A percentile compares a stretch with the other conserved stretches of the same genome.
Evolutionary conservation across 2,888 invertebrate species (phyloP).

Genomic region (Odontocolon sp.): DNA sequence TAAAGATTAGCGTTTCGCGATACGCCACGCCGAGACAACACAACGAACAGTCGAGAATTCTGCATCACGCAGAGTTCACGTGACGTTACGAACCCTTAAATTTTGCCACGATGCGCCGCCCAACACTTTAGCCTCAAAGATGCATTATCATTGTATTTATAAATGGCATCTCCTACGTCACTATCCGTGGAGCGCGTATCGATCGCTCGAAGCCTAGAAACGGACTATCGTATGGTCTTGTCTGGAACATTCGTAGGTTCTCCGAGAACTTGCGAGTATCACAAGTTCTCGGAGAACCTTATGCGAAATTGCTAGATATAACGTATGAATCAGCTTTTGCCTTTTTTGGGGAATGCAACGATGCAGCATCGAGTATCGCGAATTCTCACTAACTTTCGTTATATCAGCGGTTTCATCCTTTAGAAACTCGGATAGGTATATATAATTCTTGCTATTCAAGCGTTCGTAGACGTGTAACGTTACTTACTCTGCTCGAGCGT

Average conservation of each 20-base stretch:
- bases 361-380: neutral
- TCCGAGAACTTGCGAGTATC: neutral
- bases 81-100: conserved; percentile 26
- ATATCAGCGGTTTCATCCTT: too few species aligned
- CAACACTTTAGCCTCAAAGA: conserved; percentile 4
- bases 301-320: conserved; percentile 20
- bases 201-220: conserved; percentile 50
- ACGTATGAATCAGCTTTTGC: conserved; percentile 36
- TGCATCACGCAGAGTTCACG: neutral
- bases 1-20: conserved; percentile 55
- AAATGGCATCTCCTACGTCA: conserved; percentile 49
- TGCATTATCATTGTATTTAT: conserved; percentile 11
- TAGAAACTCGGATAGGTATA: too few species aligned
- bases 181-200: conserved; percentile 37
- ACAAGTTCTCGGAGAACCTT: too few species aligned
- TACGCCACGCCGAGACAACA: conserved; percentile 13
- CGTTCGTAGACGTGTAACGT: neutral
- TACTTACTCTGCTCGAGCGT: neutral
- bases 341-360: conserved; percentile 54
- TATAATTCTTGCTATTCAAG: too few species aligned
- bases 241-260: neutral
- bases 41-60: conserved; percentile 6
- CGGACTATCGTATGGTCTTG: conserved; percentile 38
- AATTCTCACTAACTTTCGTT: neutral
- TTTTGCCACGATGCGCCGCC: conserved; percentile 1